Conservation (phyloP, 2,113 vertebrate genomes). For the Isurus oxyrinchus region DNA sequence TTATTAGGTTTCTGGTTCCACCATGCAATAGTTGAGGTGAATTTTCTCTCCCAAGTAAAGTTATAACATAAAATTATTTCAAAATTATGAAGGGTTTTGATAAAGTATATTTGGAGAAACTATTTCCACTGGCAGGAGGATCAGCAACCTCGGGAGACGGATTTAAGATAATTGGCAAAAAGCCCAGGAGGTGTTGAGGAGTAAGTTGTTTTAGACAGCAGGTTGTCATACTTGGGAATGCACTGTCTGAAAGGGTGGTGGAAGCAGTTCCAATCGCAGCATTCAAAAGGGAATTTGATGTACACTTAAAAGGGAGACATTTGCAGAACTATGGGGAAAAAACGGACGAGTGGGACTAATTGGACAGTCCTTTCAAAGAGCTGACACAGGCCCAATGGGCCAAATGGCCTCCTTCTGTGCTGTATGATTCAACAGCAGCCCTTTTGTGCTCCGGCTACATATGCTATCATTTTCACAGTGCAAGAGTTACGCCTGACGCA, state of each 20-base stretch:
- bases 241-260: not conserved
- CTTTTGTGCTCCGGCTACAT: not conserved
- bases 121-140: not conserved
- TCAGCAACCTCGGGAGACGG: not conserved
- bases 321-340: not conserved
- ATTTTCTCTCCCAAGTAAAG: not conserved
- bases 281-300: not conserved
- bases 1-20: not conserved
- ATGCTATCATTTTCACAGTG: not conserved
- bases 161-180: not conserved
- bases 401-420: not conserved
- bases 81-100: not conserved
- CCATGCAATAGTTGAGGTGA: not conserved
- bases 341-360: not conserved
- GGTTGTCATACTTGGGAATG: not conserved
- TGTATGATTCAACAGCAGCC: not conserved
- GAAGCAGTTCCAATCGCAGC: not conserved
- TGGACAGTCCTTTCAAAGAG: not conserved
- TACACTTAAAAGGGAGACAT: not conserved
- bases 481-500: not conserved
- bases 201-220: not conserved
- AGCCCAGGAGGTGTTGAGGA: not conserved
- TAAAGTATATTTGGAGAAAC: not conserved
- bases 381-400: not conserved
- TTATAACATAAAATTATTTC: not conserved